Evolutionary conservation across 2,797 vertebrate genomes (phyloP), one percentile per base, ranked within the genome.

Genomic region (Sebastiscus tertius): DNA sequence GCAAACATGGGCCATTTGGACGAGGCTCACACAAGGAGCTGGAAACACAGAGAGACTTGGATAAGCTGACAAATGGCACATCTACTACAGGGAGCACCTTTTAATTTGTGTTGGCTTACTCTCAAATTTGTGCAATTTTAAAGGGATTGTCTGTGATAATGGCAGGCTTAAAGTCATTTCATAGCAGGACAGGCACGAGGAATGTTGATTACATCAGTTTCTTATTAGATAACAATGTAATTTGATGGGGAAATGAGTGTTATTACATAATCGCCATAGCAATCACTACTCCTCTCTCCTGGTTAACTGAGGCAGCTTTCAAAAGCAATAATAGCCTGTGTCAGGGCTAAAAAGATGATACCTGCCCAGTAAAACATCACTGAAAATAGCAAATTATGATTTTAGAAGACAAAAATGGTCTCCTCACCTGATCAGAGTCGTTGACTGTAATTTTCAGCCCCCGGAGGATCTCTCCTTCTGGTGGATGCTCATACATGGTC

Each of bases 401-500:
- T 42, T 42, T 3, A 42, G 14, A 2, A 8, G 22, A 49, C 12
- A 31, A 7, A 6, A 49, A 63, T 13, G 34, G 7, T 49, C n/a
- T 6, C 6, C 72, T 18, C 75, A 99, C 99, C 97, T 99, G 97
- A 90, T 99, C 99, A 0, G 97, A 99, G 89, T 99, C 98, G 2
- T 97, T 99, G 90, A 99, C 98, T 0, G 96, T 98, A 85, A 99
- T 99, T 95, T 96, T 97, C 81, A 99, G 62, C 10, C 97, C 98
- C 4, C 97, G 94, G n/a, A 99, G 92, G 68, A 99, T 98, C 93
- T 99, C 99, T 5, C 98, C 99, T 69, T 97, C 97, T 0, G 97
- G 96, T 0, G 98, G 98, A 87, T 99, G 97, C 82, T 99, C 99
- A 0, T 97, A 96, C 96, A 99, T 97, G 63, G 97, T 98, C 82